Evolutionary conservation across 1,140 invertebrate species (phyloP), one percentile per base, ranked within the genome.

Genomic region (Polyergus mexicanus): DNA sequence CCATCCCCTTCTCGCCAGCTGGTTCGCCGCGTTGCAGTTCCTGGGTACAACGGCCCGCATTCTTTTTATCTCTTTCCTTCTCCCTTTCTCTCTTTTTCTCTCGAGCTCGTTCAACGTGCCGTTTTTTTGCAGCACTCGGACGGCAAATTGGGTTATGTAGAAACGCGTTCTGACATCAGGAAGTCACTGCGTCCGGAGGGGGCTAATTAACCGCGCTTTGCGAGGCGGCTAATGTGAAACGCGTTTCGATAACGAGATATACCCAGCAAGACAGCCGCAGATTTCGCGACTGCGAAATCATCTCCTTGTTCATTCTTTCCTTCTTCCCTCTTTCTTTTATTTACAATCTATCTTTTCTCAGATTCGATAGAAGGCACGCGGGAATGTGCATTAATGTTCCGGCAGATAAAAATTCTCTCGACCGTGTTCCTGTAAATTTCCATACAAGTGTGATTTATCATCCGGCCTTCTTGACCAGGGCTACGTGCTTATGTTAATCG

Each of bases 131-230:
- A 65, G 44, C 66, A 44, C 81, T 90, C 38, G 76, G 51, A 66
- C 77, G 80, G 75, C 72, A 90, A 91, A 93, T 92, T 91, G 72
- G 87, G 85, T 93, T 92, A 91, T 72, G 74, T 83, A 76, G 75
- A 58, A 86, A 58, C 84, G 86, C 89, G 60, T 83, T 72, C 78
- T 86, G 85, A 90, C 88, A 87, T 88, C 84, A 47, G 69, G 77
- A 86, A 92, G 84, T 86, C 76, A 68, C 65, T 62, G 51, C 47
- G 35, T 81, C 38, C 16, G 47, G 41, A 51, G 47, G 10, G 60
- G 47, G 71, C 86, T 93, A 90, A 92, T 93, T 91, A 93, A 90
- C 83, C 71, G 54, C 72, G 68, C 81, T 69, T 78, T 62, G 47
- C 72, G 66, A 44, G 41, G 7, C 47, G 63, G 28, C 47, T 80